A percentile compares a stretch with the other conserved stretches of the same genome.
phyloP scores from a whole-genome alignment of 1,140 invertebrate genomes.

The Oscheius sp. region DNA sequence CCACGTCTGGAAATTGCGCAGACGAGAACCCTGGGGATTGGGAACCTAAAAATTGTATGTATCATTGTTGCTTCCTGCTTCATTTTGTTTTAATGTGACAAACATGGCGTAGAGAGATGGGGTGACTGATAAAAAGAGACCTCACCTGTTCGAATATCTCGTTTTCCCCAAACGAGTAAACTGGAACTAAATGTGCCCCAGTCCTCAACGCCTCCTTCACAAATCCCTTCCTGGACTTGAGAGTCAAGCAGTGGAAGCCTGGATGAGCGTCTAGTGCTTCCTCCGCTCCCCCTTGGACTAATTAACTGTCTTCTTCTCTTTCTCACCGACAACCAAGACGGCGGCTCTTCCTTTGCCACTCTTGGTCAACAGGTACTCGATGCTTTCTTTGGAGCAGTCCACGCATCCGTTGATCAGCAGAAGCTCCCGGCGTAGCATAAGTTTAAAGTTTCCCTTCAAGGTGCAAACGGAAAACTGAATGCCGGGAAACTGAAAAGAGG shows the following conservation, averaged over 20 bases:
- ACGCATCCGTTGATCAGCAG: conserved; percentile 64
- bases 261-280: conserved; percentile 63
- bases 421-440: conserved; percentile 77
- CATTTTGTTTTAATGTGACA: not conserved
- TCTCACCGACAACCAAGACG: conserved; percentile 22
- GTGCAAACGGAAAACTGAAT: not conserved
- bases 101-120: not conserved
- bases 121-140: not conserved
- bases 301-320: not conserved
- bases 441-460: conserved; percentile 39
- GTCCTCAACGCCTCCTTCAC: conserved; percentile 61
- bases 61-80: not conserved
- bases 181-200: conserved; percentile 62
- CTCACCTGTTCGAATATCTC: conserved; percentile 62
- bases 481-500: not conserved
- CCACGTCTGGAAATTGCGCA: conserved; percentile 26
- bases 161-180: conserved; percentile 64
- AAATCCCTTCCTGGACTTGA: conserved; percentile 63
- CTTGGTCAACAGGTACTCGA: conserved; percentile 17
- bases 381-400: conserved; percentile 39
- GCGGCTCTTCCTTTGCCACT: conserved; percentile 18
- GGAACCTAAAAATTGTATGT: not conserved
- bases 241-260: conserved; percentile 55
- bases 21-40: conserved; percentile 20
- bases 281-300: conserved; percentile 57